Conservation (phyloP, 2,888 invertebrate genomes). For the Lapara coniferarum region DNA sequence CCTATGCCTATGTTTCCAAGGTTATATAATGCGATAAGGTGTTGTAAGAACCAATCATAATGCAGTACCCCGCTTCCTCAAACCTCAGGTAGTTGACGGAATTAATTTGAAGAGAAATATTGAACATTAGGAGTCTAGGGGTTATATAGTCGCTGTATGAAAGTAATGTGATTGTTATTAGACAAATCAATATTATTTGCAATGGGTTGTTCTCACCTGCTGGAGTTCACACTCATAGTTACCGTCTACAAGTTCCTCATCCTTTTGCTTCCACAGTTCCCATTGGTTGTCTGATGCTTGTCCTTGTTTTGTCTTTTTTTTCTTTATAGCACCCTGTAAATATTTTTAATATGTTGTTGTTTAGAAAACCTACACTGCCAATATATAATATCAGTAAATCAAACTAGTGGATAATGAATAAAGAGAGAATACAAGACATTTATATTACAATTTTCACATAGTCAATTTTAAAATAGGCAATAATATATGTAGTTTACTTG, state of each 20-base stretch:
- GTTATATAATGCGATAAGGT: no score
- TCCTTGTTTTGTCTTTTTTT: slow-evolving; percentile 77
- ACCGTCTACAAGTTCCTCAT: slow-evolving; percentile 86
- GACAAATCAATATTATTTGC: background rate
- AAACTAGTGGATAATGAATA: no score
- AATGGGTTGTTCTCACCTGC: slow-evolving; percentile 77
- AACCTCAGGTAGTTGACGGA: no score
- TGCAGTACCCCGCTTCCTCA: no score
- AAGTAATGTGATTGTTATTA: no score
- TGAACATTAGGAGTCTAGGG: no score
- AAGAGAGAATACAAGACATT: no score
- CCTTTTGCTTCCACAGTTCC: slow-evolving; percentile 90
- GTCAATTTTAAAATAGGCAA: background rate
- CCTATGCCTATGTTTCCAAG: no score
- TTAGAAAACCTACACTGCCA: no score
- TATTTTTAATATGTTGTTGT: background rate
- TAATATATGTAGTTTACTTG: slow-evolving; percentile 47
- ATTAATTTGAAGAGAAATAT: no score
- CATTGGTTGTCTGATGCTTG: slow-evolving; percentile 83
- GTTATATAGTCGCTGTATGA: no score
- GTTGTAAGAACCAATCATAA: no score
- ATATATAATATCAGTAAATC: background rate
- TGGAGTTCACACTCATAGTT: slow-evolving; percentile 83
- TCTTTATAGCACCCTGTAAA: slow-evolving; percentile 56
- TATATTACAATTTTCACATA: background rate